Evolutionary conservation across 1,140 invertebrate species (phyloP).

Genomic region (Meloidogyne floridensis): DNA sequence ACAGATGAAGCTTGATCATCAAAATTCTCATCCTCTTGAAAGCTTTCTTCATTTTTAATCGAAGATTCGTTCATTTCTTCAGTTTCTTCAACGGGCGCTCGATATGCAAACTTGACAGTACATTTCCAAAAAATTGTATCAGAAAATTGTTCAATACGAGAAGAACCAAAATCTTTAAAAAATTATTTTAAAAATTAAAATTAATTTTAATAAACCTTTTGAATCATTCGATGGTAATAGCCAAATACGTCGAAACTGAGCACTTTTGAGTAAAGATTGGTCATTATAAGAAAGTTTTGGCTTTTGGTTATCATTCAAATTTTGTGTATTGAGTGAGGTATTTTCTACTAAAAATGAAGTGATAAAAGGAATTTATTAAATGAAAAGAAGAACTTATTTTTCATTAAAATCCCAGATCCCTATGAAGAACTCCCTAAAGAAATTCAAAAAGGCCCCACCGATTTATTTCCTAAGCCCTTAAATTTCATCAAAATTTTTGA

Average conservation of each 20-base stretch:
- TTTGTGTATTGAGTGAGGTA: not conserved
- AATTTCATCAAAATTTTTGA: no score
- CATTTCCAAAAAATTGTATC: slow-evolving; percentile 50
- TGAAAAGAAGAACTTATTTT: no score
- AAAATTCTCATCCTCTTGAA: not conserved
- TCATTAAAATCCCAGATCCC: no score
- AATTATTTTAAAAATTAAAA: not conserved
- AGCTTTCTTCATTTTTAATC: not conserved
- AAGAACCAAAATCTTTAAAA: slow-evolving; percentile 27
- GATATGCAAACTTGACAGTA: slow-evolving; percentile 34
- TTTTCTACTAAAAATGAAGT: not conserved
- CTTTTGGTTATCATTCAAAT: not conserved
- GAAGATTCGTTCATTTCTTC: not conserved
- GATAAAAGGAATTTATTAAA: not conserved
- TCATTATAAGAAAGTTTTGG: slow-evolving; percentile 19
- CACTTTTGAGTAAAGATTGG: slow-evolving; percentile 18
- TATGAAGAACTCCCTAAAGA: no score
- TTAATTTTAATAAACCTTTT: not conserved
- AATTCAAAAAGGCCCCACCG: no score
- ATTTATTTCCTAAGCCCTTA: no score
- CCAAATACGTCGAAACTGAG: slow-evolving; percentile 25
- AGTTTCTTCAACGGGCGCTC: not conserved
- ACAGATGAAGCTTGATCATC: not conserved
- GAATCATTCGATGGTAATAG: not conserved
- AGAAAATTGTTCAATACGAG: slow-evolving; percentile 49